Percentiles rank a stretch among this genome's conserved stretches.
phyloP scores from a whole-genome alignment of 1,140 invertebrate species.

The Diploscapter pachys region DNA sequence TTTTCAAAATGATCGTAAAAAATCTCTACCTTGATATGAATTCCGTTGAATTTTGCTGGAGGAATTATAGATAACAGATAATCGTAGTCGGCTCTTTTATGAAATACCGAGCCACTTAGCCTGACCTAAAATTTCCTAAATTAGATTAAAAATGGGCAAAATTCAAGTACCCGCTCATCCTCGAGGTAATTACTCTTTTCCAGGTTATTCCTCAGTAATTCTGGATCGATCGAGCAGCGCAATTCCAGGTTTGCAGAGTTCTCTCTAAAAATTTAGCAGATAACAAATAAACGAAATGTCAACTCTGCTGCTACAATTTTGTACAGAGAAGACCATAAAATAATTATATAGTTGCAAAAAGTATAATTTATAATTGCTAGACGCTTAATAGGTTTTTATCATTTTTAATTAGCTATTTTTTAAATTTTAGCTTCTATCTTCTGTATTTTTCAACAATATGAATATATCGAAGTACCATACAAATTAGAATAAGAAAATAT shows the following conservation, averaged over 20 bases:
- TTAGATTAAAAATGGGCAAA: background rate
- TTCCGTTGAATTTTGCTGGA: constrained; percentile 31
- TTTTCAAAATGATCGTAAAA: background rate
- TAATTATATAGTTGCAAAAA: too few relatives aligned
- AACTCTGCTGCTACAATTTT: too few relatives aligned
- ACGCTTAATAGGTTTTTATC: too few relatives aligned
- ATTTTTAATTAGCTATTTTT: too few relatives aligned
- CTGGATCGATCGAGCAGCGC: constrained; percentile 30
- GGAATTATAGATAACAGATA: constrained; percentile 24
- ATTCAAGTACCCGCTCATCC: constrained; percentile 17
- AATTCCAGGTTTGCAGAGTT: constrained; percentile 23
- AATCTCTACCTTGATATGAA: constrained; percentile 33
- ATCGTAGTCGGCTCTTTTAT: constrained; percentile 15
- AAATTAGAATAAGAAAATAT: too few relatives aligned
- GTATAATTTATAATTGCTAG: too few relatives aligned
- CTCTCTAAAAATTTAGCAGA: too few relatives aligned
- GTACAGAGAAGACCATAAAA: too few relatives aligned
- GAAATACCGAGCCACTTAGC: constrained; percentile 28
- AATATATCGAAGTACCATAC: too few relatives aligned
- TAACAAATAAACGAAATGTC: too few relatives aligned
- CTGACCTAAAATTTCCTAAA: background rate
- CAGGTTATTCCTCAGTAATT: constrained; percentile 22
- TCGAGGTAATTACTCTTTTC: constrained; percentile 27
- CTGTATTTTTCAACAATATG: too few relatives aligned
- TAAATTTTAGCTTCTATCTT: too few relatives aligned